These are phyloP conservation scores for Psylliodes chrysocephalus DNA, from an alignment of 2,888 invertebrate species.

Conservation along the genomic window DNA sequence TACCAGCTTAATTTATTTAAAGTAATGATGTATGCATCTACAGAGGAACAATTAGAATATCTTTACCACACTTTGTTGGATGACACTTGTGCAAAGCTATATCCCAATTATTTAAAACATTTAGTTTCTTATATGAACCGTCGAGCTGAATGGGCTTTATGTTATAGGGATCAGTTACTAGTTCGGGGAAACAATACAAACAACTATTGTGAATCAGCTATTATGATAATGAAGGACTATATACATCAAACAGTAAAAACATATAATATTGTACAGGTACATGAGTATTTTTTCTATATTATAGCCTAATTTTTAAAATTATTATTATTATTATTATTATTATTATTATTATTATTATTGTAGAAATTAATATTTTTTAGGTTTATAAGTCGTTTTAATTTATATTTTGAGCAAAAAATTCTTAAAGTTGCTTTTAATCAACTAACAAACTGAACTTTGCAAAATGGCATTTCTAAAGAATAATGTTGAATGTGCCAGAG, in stretches of 20 bases:
- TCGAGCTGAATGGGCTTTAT: conserved; percentile 13
- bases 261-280: conserved; percentile 12
- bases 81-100: background rate
- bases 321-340: no score
- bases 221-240: conserved; percentile 20
- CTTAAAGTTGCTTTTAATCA: background rate
- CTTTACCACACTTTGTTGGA: background rate
- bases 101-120: conserved; percentile 14
- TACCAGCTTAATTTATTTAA: conserved; percentile 3
- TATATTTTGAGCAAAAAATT: background rate
- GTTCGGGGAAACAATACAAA: conserved; percentile 15
- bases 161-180: conserved; percentile 6
- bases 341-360: no score
- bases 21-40: background rate
- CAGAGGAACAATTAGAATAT: background rate
- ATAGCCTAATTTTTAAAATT: background rate
- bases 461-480: background rate
- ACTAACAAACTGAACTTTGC: background rate
- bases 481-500: background rate
- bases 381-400: background rate
- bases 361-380: no score
- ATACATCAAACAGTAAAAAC: conserved; percentile 14
- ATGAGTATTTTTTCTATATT: background rate
- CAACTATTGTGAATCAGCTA: conserved; percentile 15
- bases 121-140: background rate